phyloP scores from a whole-genome alignment of 1,140 invertebrate species.

The Lepeophtheirus salmonis region DNA sequence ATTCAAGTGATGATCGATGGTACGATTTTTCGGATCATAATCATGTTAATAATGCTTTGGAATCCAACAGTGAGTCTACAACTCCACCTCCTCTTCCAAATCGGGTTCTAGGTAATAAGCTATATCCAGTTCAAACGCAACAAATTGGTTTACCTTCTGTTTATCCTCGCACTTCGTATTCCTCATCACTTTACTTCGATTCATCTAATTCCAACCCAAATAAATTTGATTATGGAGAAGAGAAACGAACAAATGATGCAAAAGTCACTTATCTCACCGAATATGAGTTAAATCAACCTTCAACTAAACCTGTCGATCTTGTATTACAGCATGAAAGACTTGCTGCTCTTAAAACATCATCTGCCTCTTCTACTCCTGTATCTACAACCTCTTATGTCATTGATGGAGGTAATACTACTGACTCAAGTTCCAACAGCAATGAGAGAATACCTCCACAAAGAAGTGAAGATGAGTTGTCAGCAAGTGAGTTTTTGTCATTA shows the following conservation, averaged over 20 bases:
- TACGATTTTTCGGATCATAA: conserved; percentile 35
- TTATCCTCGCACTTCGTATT: conserved; percentile 20
- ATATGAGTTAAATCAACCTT: conserved; percentile 4
- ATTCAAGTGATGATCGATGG: conserved; percentile 46
- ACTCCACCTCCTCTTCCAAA: conserved; percentile 36
- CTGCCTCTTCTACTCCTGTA: not conserved
- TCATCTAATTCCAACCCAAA: not conserved
- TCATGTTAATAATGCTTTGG: conserved; percentile 18
- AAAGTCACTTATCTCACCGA: conserved; percentile 11
- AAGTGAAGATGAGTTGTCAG: conserved; percentile 5
- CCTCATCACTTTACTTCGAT: not conserved
- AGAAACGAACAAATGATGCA: conserved; percentile 3
- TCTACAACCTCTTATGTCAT: not conserved
- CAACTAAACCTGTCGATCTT: not conserved
- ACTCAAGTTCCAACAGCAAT: not conserved
- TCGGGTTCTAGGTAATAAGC: conserved; percentile 23
- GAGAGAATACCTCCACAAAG: not conserved
- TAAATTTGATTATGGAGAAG: not conserved
- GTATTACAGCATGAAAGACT: conserved; percentile 22
- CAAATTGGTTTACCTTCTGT: conserved; percentile 22
- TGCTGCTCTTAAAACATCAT: conserved; percentile 22
- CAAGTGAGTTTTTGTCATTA: not conserved
- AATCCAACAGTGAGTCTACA: conserved; percentile 24
- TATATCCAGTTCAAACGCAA: conserved; percentile 20
- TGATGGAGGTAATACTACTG: not conserved